Percentiles rank a stretch among this genome's conserved stretches.
phyloP scores from a whole-genome alignment of 2,113 vertebrate genomes.

The Indicator maculatus region DNA sequence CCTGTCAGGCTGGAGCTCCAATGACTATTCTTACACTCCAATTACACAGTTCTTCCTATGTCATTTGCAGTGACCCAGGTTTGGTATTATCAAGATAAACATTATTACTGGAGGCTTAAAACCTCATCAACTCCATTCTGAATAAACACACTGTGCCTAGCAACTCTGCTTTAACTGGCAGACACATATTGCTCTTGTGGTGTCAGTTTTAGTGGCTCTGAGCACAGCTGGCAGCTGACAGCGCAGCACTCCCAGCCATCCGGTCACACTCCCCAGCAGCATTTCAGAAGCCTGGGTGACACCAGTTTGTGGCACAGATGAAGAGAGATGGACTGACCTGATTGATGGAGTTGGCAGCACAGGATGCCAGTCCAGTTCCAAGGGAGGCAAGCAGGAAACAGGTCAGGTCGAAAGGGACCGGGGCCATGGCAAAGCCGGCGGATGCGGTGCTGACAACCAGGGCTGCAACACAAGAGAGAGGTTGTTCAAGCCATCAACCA shows the following conservation, averaged over 20 bases:
- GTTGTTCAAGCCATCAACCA: neutral
- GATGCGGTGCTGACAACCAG: conserved; percentile 91
- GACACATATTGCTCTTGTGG: neutral
- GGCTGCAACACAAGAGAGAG: conserved; percentile 76
- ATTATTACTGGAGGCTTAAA: conserved; percentile 31
- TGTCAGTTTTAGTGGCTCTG: neutral
- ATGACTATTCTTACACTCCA: neutral
- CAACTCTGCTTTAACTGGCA: neutral
- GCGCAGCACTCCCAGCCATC: neutral
- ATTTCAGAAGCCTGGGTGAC: neutral
- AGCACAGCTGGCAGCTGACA: neutral
- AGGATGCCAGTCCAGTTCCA: conserved; percentile 92
- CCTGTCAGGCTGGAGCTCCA: neutral
- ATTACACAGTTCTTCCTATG: neutral
- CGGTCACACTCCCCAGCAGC: neutral
- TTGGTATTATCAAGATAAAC: conserved; percentile 37
- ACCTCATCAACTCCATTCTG: neutral
- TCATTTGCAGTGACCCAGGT: neutral
- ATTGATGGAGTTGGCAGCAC: conserved; percentile 94
- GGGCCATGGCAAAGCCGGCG: conserved; percentile 92
- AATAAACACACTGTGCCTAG: neutral
- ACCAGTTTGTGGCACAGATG: neutral
- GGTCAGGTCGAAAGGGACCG: conserved; percentile 86
- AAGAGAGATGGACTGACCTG: conserved; percentile 84
- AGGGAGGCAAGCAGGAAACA: conserved; percentile 85